Percentiles rank a stretch among this genome's conserved stretches.
Conservation (phyloP, 2,888 invertebrate species). For the Sphinx pinastri region DNA sequence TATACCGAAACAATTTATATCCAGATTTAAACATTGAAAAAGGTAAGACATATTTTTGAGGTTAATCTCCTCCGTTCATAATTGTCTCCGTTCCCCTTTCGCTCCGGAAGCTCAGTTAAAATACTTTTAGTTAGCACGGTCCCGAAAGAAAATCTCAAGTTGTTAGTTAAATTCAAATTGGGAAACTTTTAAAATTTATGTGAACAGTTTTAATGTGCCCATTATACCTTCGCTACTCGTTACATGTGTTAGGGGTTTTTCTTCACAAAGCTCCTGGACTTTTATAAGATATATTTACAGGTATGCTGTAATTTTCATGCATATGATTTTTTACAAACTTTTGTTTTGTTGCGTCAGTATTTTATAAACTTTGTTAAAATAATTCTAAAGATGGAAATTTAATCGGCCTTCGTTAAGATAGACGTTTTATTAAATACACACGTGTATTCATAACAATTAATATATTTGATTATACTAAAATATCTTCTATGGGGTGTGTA, state of each 20-base stretch:
- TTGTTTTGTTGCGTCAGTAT: neutral
- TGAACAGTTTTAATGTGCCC: slow-evolving; percentile 71
- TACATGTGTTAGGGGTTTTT: slow-evolving; percentile 51
- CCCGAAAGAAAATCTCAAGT: slow-evolving; percentile 69
- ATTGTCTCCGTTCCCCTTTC: slow-evolving; percentile 53
- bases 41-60: slow-evolving; percentile 18
- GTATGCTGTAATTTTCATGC: slow-evolving; percentile 5
- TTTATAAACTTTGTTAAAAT: neutral
- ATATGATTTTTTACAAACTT: neutral
- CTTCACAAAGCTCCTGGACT: slow-evolving; percentile 20
- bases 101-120: slow-evolving; percentile 62
- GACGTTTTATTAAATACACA: too few species aligned
- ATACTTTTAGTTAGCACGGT: slow-evolving; percentile 65
- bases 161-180: slow-evolving; percentile 81
- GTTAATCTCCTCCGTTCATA: slow-evolving; percentile 46
- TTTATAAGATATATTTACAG: neutral
- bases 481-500: too few species aligned
- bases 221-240: slow-evolving; percentile 66
- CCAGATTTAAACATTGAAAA: neutral
- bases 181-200: slow-evolving; percentile 79
- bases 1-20: neutral
- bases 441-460: too few species aligned
- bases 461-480: too few species aligned
- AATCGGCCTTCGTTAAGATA: too few species aligned
- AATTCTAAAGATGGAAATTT: neutral